Evolutionary conservation across 37 sponge, comb jelly and placozoan species (phyloP), one percentile per base, ranked within the genome.

Genomic region (Tethya wilhelma): DNA sequence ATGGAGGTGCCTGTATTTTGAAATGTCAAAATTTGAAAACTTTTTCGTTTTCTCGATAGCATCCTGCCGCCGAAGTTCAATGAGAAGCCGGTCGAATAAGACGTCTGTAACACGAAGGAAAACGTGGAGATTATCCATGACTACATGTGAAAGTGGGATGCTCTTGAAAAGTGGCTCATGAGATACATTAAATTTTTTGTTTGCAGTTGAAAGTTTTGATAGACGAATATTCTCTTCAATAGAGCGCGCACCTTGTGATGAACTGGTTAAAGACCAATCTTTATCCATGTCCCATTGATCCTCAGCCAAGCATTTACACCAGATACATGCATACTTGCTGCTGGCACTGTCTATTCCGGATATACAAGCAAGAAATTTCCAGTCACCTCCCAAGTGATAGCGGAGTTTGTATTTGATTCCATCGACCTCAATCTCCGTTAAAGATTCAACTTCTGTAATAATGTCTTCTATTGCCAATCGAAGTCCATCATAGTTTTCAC

Each of bases 61-160:
- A 63, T 30, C 67, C 3, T 2, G 2, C 8, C 36, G 8, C 31
- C 31, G 25, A 17, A 38, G 6, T 2, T 76, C 77, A 7, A 28
- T 28, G 3, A 76, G 3, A 25, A 76, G 62, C 17, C 59, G 63
- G 40, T 76, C 60, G 6, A 76, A 11, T 7, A 76, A 26, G 19
- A 59, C 77, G 26, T 76, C 77, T 6, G 64, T 11, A 17, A 59
- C 29, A 8, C 77, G 20, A 4, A 57, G 26, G 38, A 76, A 60
- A 8, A 76, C 19, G 36, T 76, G 63, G 9, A 76, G 38, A 34
- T 39, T 40, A 30, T 76, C 77, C 31, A 76, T 76, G 2, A 76
- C 44, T 11, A 76, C 77, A 11, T 44, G 12, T 0, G 4, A 4
- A 9, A 58, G 11, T 4, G 77, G 77, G 26, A 76, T 60, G 4